These are phyloP conservation scores for Galagoides demidoff DNA, from an alignment of 2,797 vertebrate genomes.

Conservation along the genomic window DNA sequence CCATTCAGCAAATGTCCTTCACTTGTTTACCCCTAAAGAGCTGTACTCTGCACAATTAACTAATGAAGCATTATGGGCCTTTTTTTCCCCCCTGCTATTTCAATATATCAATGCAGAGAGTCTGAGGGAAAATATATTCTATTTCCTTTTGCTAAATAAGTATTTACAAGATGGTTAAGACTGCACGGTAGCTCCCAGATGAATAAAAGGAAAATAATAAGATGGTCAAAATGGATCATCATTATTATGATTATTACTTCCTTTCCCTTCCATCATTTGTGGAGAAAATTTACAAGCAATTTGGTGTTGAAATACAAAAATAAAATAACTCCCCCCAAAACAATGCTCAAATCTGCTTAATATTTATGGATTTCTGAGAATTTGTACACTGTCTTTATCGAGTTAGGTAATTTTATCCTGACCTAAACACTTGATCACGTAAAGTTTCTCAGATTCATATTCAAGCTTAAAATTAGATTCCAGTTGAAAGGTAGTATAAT, in stretches of 20 bases:
- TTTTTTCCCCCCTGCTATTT: slow-evolving; percentile 84
- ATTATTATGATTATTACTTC: slow-evolving; percentile 48
- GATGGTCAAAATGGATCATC: slow-evolving; percentile 56
- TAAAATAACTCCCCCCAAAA: background rate
- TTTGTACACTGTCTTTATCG: background rate
- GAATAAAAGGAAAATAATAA: slow-evolving; percentile 78
- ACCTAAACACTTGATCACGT: background rate
- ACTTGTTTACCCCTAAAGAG: slow-evolving; percentile 91
- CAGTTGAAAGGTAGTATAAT: background rate
- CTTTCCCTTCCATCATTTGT: slow-evolving; percentile 48
- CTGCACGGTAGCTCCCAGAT: slow-evolving; percentile 38
- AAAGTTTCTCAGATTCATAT: background rate
- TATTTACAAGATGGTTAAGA: slow-evolving; percentile 81
- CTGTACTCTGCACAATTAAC: slow-evolving; percentile 90
- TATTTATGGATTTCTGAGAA: slow-evolving; percentile 2
- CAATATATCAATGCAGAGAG: slow-evolving; percentile 87
- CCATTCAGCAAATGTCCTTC: slow-evolving; percentile 92
- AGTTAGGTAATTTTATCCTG: background rate
- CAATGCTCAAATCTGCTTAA: background rate
- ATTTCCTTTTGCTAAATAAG: slow-evolving; percentile 84
- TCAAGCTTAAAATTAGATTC: slow-evolving; percentile 5
- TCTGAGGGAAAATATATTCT: slow-evolving; percentile 85
- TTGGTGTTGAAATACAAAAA: background rate
- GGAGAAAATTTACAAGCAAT: slow-evolving; percentile 30
- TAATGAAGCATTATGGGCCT: slow-evolving; percentile 90